Base-by-base conservation (phyloP, 1,140 invertebrate species). In the Pteromalus puparum region DNA sequence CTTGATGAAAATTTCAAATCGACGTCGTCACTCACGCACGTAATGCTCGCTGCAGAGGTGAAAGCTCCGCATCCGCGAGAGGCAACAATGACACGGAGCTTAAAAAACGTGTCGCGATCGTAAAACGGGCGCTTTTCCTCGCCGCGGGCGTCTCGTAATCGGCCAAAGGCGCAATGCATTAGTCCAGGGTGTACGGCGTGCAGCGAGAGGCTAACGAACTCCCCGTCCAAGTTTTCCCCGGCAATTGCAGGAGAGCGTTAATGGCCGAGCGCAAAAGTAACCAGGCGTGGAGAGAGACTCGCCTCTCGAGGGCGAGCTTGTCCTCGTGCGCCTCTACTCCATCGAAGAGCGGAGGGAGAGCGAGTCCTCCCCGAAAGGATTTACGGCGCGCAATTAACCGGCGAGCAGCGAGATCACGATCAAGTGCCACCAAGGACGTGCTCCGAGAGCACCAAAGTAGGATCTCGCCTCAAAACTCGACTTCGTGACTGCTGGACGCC, bases 351-450 rank as follows among this genome's bases (percentile, higher is more conserved):
- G 24, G 26, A 6, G 80, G 26, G 46, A 26, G 1, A 42, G 34
- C 18, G 67, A 53, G 3, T 13, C 12, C 42, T 61, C 65, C 42
- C 24, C 81, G 38, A 80, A 70, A 81, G 78, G 73, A 84, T 86
- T 86, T 86, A 83, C 77, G 53, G 73, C 30, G 67, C 73, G 65
- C 82, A 86, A 86, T 86, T 86, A 86, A 81, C 82, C 42, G 61
- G 26, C 77, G 9, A 86, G 76, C 48, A 13, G 46, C 68, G 73
- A 86, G 82, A 84, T 81, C 85, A 84, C 65, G 85, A 86, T 86
- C 85, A 81, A 83, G 42, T 81, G 78, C 73, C 48, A 53, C 76
- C 74, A 82, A 82, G 81, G 76, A 82, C 81, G 76, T 77, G 82
- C 26, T 78, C 61, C 67, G 13, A 48, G 46, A n/a, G 65, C 72